Base-by-base conservation (phyloP, 1,140 invertebrate species). In the Colletes gigas region DNA sequence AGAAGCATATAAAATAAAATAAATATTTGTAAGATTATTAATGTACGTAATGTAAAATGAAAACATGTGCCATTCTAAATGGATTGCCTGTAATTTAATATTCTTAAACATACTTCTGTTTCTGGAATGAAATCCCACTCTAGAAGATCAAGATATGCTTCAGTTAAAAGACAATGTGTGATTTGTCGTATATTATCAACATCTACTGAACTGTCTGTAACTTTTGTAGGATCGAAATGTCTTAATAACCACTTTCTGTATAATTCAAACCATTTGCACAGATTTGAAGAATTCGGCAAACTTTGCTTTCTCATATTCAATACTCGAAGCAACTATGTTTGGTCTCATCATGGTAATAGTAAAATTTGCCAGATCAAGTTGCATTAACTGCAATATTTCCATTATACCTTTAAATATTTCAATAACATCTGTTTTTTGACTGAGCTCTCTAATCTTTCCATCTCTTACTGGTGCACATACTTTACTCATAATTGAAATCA, bases 391-490 rank as follows among this genome's bases (percentile, higher is more conserved):
- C 73, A 99, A 92, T 5, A 96, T 95, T 93, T 98, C 97, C 85
- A 97, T 94, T 76, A 98, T 97, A 66, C 96, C 97, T 91, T 96
- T 96, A 91, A 99, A 99, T n/a, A 98, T 95, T 39, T 97, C 96
- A 0, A 99, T 96, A 57, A 97, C 94, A 88, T 98, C 97, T 47
- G 95, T 96, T 65, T 96, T 96, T 88, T 96, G 94, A 55, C 94
- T 95, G 30, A 99, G 90, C 88, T 96, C 95, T 76, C 94, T 94
- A 75, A 99, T 97, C 88, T 96, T 95, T 74, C 98, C 97, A 92
- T 99, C 99, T 75, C 99, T 94, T 1, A 97, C 96, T 0, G 98
- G 98, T n/a, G 98, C 98, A 91, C 98, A 99, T 8, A 99, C 92
- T 91, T 97, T 97, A 7, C 95, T 95, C 97, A 99, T 98, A 21